phyloP scores from a whole-genome alignment of 2,797 vertebrate species.

The Protonibea diacanthus region DNA sequence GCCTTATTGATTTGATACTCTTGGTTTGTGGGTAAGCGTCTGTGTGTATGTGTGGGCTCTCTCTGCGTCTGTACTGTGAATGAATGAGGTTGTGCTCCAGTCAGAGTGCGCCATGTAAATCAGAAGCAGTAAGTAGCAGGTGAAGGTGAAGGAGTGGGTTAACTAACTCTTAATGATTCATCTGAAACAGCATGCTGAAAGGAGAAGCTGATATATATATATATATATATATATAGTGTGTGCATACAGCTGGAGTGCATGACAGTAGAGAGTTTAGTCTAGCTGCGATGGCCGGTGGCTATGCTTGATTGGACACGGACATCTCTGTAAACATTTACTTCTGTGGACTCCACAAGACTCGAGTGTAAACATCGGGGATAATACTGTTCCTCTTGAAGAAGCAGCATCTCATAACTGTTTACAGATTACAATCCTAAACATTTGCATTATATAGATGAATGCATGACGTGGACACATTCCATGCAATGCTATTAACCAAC shows the following conservation, averaged over 20 bases:
- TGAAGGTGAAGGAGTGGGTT: background rate
- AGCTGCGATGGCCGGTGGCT: constrained; percentile 15
- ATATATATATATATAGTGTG: too few relatives aligned
- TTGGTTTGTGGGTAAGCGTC: background rate
- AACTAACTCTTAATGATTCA: background rate
- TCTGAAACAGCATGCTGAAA: background rate
- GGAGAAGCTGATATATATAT: background rate
- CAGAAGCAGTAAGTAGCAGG: background rate
- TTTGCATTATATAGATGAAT: background rate
- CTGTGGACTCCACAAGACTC: background rate
- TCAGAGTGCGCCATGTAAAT: background rate
- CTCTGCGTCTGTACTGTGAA: background rate
- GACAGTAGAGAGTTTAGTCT: constrained; percentile 13
- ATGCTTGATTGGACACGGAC: background rate
- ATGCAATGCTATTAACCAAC: background rate
- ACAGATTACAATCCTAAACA: background rate
- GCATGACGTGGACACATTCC: background rate
- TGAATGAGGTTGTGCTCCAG: background rate
- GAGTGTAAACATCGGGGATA: background rate
- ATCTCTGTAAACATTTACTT: constrained; percentile 28
- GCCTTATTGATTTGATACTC: background rate
- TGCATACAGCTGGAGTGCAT: background rate
- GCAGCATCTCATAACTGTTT: background rate
- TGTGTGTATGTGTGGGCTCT: too few relatives aligned
- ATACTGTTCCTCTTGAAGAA: background rate